Evolutionary conservation across 1,140 invertebrate species (phyloP).

Genomic region (Littorina saxatilis): DNA sequence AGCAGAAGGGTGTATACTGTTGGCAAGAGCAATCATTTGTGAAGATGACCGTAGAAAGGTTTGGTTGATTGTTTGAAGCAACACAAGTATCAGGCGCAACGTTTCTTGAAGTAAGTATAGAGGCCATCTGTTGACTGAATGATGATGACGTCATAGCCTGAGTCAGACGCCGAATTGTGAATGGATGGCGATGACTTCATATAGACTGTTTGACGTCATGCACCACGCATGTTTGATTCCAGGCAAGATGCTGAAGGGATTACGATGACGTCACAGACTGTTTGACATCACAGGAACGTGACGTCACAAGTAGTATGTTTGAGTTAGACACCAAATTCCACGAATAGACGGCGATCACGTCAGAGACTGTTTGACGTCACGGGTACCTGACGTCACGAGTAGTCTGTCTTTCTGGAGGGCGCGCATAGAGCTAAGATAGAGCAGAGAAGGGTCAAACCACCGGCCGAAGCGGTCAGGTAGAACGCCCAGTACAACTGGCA

Average conservation of each 20-base stretch:
- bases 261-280: not conserved
- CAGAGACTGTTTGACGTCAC: constrained; percentile 40
- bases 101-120: no score
- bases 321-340: constrained; percentile 37
- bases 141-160: not conserved
- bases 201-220: not conserved
- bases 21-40: no score
- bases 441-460: constrained; percentile 49
- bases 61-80: no score
- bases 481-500: constrained; percentile 82
- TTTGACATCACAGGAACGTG: constrained; percentile 3
- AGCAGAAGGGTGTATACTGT: no score
- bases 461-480: constrained; percentile 69
- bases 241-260: not conserved
- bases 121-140: no score
- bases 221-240: not conserved
- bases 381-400: constrained; percentile 38
- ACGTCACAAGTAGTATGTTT: constrained; percentile 13
- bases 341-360: constrained; percentile 47
- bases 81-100: no score
- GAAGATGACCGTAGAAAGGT: no score
- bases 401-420: constrained; percentile 2
- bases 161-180: not conserved
- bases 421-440: constrained; percentile 49
- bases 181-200: not conserved